Evolutionary conservation across 2,797 vertebrate species (phyloP).

Genomic region (Caiman crocodilus): DNA sequence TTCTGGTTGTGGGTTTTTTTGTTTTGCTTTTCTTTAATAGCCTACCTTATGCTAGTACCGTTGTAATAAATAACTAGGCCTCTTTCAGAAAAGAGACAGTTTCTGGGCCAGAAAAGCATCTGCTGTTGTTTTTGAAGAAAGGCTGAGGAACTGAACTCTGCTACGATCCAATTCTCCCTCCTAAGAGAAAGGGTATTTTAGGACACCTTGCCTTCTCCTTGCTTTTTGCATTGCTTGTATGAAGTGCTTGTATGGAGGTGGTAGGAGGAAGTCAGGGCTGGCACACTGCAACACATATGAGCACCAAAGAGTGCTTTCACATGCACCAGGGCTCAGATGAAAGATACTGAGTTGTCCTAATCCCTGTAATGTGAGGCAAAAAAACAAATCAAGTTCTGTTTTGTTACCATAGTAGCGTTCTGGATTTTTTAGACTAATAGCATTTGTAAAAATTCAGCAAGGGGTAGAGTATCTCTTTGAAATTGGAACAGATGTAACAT

Average conservation of each 20-base stretch:
- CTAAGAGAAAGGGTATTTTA: background rate
- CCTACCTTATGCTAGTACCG: background rate
- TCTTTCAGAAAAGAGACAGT: background rate
- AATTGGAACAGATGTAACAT: constrained; percentile 69
- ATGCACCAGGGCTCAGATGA: constrained; percentile 1
- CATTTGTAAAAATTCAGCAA: constrained; percentile 72
- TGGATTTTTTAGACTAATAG: constrained; percentile 62
- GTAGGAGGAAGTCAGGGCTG: background rate
- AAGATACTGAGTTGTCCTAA: too few species aligned
- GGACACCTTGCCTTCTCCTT: background rate
- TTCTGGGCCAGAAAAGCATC: background rate
- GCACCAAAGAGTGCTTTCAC: background rate
- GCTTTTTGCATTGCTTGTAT: background rate
- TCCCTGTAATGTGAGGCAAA: background rate
- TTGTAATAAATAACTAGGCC: background rate
- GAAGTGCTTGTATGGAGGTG: background rate
- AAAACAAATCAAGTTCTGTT: background rate
- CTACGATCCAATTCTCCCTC: background rate
- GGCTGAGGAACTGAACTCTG: background rate
- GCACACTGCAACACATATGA: background rate
- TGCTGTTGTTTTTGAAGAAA: background rate
- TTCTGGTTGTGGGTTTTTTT: background rate
- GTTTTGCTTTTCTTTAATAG: background rate
- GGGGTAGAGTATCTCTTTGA: constrained; percentile 58
- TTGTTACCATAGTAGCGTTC: constrained; percentile 65